phyloP scores from a whole-genome alignment of 2,113 vertebrate species.

The Notiomystis cincta region DNA sequence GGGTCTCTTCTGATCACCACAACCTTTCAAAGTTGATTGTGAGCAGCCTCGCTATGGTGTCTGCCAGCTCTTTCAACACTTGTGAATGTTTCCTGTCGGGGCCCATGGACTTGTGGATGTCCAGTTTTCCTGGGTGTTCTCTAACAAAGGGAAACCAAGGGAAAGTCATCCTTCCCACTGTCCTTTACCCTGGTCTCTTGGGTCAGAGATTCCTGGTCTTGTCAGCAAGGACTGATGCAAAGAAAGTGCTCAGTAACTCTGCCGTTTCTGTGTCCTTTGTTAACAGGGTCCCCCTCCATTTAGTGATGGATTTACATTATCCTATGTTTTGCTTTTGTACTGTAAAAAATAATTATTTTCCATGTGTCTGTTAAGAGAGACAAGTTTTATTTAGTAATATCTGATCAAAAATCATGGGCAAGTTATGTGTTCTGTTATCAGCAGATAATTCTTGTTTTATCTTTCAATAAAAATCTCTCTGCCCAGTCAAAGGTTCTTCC shows the following conservation, averaged over 20 bases:
- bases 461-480: not conserved
- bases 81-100: not conserved
- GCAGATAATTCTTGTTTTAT: not conserved
- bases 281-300: not conserved
- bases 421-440: not conserved
- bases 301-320: not conserved
- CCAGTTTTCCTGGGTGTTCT: not conserved
- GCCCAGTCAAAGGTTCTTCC: not conserved
- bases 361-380: not conserved
- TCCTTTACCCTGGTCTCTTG: not conserved
- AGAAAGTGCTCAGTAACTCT: not conserved
- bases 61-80: fast-evolving
- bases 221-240: not conserved
- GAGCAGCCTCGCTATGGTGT: fast-evolving
- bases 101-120: not conserved
- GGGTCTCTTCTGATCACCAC: not conserved
- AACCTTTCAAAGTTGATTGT: not conserved
- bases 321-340: not conserved
- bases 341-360: not conserved
- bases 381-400: not conserved
- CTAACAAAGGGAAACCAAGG: not conserved
- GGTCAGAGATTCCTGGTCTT: not conserved
- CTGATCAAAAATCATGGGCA: not conserved
- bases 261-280: not conserved
- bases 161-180: not conserved